Percentiles rank a stretch among this genome's conserved stretches.
Conservation (phyloP, 2,888 invertebrate species). For the Matsumyia berberina region DNA sequence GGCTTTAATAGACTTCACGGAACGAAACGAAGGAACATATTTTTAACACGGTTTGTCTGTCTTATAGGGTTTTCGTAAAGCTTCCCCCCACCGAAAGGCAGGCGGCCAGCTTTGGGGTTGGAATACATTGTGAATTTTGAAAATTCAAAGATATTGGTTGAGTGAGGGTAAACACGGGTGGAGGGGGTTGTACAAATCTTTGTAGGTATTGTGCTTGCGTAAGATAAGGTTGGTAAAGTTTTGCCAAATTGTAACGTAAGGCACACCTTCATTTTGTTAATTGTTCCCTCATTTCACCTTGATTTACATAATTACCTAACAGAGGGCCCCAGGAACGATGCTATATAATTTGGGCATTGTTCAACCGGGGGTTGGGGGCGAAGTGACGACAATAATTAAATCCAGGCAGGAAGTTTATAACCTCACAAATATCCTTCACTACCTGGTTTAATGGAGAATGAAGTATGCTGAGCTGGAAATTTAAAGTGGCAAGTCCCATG, state of each 20-base stretch:
- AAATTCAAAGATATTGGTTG: conserved; percentile 11
- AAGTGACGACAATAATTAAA: conserved; percentile 30
- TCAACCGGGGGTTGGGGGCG: background rate
- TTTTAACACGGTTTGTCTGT: background rate
- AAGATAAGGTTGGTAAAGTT: conserved; percentile 37
- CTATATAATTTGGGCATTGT: background rate
- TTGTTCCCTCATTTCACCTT: conserved; percentile 28
- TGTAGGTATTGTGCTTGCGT: conserved; percentile 1
- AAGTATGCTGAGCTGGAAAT: conserved; percentile 2
- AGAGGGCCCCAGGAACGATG: background rate
- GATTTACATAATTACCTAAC: conserved; percentile 49
- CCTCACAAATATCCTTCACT: background rate
- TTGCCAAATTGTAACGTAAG: conserved; percentile 5
- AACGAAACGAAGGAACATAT: background rate
- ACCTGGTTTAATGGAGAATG: background rate
- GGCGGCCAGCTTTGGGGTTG: conserved; percentile 1
- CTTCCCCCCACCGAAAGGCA: too few species aligned
- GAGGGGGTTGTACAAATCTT: conserved; percentile 3
- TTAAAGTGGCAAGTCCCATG: background rate
- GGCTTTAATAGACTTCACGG: conserved; percentile 50
- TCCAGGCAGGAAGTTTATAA: conserved; percentile 10
- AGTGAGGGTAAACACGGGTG: background rate
- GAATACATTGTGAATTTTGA: conserved; percentile 9
- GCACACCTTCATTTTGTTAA: conserved; percentile 40
- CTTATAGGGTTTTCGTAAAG: background rate